These are phyloP conservation scores for Microcebus lehilahytsara DNA, from an alignment of 2,113 vertebrate genomes.

Conservation along the genomic window DNA sequence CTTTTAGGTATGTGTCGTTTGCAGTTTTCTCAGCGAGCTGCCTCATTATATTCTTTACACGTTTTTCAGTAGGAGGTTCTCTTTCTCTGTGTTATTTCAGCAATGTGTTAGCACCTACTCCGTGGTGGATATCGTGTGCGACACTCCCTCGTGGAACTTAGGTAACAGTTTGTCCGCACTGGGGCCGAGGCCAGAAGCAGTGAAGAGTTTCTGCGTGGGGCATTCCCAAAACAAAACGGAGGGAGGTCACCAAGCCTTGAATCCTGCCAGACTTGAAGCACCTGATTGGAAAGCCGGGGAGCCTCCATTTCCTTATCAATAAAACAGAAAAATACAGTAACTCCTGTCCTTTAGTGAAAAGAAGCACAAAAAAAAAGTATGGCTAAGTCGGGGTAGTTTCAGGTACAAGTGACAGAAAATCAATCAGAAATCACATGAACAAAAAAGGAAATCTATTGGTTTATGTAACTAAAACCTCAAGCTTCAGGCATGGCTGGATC, in stretches of 20 bases:
- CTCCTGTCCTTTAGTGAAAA: background rate
- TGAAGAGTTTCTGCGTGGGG: background rate
- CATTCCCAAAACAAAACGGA: background rate
- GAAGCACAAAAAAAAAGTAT: background rate
- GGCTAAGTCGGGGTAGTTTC: background rate
- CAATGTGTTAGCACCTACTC: background rate
- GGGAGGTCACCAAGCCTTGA: background rate
- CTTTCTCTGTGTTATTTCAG: background rate
- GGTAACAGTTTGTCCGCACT: background rate
- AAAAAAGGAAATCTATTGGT: background rate
- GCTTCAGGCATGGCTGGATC: background rate
- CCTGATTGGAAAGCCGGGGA: background rate
- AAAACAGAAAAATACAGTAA: background rate
- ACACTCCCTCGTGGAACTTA: background rate
- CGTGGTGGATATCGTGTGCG: background rate
- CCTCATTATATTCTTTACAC: background rate
- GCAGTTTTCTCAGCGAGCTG: background rate
- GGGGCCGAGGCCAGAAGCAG: background rate
- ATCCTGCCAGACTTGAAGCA: background rate
- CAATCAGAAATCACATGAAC: conserved; percentile 7
- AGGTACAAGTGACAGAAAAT: background rate
- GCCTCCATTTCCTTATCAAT: background rate
- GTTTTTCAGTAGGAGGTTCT: background rate
- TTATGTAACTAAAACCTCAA: background rate
- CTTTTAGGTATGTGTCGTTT: background rate